Conservation (phyloP, 2,888 invertebrate genomes). For the Digitonthophagus gazella region DNA sequence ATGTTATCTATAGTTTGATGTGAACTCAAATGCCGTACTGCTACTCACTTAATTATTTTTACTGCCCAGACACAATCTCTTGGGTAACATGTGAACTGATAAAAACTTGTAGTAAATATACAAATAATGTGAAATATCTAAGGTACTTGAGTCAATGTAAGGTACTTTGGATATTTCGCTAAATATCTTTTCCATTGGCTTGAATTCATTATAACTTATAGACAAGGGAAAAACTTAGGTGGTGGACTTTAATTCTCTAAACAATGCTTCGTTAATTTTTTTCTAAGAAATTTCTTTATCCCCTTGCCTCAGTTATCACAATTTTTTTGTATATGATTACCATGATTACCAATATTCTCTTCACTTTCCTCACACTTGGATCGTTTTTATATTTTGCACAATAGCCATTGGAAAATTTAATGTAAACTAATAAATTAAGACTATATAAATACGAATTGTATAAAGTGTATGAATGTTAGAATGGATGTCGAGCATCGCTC, state of each 20-base stretch:
- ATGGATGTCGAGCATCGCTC: slow-evolving; percentile 29
- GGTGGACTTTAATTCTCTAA: slow-evolving; percentile 41
- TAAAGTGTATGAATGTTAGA: slow-evolving; percentile 50
- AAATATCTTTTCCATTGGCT: slow-evolving; percentile 52
- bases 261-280: slow-evolving; percentile 22
- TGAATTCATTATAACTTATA: slow-evolving; percentile 35
- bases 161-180: slow-evolving; percentile 20
- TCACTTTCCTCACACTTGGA: slow-evolving; percentile 31
- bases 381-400: slow-evolving; percentile 28
- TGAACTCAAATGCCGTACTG: slow-evolving; percentile 25
- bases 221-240: slow-evolving; percentile 46
- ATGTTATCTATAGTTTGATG: slow-evolving; percentile 16
- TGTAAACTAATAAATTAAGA: slow-evolving; percentile 40
- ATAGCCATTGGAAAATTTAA: slow-evolving; percentile 52
- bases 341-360: slow-evolving; percentile 33
- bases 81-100: slow-evolving; percentile 18
- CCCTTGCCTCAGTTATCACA: slow-evolving; percentile 35
- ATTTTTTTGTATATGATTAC: background rate
- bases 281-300: slow-evolving; percentile 28
- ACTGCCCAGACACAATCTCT: slow-evolving; percentile 28
- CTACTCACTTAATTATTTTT: slow-evolving; percentile 29
- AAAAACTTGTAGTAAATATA: slow-evolving; percentile 31
- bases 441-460: slow-evolving; percentile 48
- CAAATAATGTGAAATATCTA: slow-evolving; percentile 24
- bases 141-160: slow-evolving; percentile 18